phyloP scores from a whole-genome alignment of 1,140 invertebrate genomes.

The Aphaenogaster ashmeadi region DNA sequence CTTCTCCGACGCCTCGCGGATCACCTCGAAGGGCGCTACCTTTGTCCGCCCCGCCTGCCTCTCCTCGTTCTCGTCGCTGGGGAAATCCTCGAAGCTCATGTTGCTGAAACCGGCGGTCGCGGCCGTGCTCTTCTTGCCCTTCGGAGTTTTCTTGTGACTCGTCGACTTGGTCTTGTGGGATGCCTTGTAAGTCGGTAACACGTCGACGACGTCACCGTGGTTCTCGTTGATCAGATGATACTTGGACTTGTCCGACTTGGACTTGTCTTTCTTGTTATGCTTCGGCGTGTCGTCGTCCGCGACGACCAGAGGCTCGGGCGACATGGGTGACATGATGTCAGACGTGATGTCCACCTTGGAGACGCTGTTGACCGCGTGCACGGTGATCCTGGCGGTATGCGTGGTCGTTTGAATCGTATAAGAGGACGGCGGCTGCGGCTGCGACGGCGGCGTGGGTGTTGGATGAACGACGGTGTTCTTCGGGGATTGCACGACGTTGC shows the following conservation, averaged over 20 bases:
- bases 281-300: conserved; percentile 74
- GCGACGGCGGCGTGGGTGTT: conserved; percentile 79
- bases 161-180: conserved; percentile 78
- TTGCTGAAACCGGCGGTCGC: conserved; percentile 90
- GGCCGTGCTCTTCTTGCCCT: conserved; percentile 77
- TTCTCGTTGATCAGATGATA: conserved; percentile 88
- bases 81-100: conserved; percentile 94
- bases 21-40: conserved; percentile 90
- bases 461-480: conserved; percentile 32
- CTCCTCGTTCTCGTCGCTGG: conserved; percentile 89
- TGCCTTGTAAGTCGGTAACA: conserved; percentile 76
- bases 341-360: conserved; percentile 69
- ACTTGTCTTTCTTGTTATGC: conserved; percentile 86
- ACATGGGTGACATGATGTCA: conserved; percentile 80
- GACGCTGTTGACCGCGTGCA: conserved; percentile 79
- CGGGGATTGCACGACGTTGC: conserved; percentile 8
- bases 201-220: conserved; percentile 77
- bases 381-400: conserved; percentile 75
- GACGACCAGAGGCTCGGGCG: conserved; percentile 80
- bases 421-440: conserved; percentile 75
- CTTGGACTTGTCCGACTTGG: conserved; percentile 86
- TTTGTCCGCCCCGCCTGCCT: conserved; percentile 75
- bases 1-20: conserved; percentile 89
- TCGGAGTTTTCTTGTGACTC: conserved; percentile 80
- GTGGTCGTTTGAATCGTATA: conserved; percentile 71